These are phyloP conservation scores for Hipparchia sbordonii DNA, from an alignment of 2,888 invertebrate species.

Conservation along the genomic window DNA sequence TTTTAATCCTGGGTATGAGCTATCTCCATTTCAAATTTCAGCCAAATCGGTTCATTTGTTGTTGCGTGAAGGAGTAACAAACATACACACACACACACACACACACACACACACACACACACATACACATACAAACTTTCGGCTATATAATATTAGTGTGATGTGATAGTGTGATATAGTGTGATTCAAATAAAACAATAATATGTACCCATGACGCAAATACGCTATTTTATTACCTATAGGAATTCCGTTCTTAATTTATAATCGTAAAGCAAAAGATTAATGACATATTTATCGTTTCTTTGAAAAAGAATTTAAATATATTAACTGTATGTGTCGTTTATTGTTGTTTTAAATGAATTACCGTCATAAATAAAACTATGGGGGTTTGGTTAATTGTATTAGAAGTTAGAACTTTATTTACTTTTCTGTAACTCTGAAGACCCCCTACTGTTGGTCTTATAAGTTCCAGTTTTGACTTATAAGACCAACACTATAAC, in stretches of 20 bases:
- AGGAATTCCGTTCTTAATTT: conserved; percentile 6
- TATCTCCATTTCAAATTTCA: too few relatives aligned
- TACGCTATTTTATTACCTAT: background rate
- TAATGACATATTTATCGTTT: conserved; percentile 6
- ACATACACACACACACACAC: too few relatives aligned
- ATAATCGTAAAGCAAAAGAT: conserved; percentile 12
- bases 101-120: too few relatives aligned
- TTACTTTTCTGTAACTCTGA: background rate
- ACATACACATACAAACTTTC: too few relatives aligned
- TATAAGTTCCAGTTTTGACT: too few relatives aligned
- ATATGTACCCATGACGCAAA: background rate
- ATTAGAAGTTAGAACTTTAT: background rate
- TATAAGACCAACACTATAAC: too few relatives aligned
- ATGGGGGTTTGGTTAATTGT: conserved; percentile 9
- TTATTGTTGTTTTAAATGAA: conserved; percentile 4
- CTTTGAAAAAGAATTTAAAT: conserved; percentile 10
- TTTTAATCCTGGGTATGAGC: too few relatives aligned
- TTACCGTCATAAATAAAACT: background rate
- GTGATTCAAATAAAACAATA: background rate
- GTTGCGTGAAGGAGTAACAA: too few relatives aligned
- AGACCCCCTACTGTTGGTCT: too few relatives aligned
- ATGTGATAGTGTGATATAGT: too few relatives aligned
- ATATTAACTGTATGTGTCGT: background rate
- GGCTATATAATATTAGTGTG: too few relatives aligned
- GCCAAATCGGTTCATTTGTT: too few relatives aligned